Conservation (phyloP, 2,888 invertebrate genomes). For the Xestoiulus laeticollis region DNA sequence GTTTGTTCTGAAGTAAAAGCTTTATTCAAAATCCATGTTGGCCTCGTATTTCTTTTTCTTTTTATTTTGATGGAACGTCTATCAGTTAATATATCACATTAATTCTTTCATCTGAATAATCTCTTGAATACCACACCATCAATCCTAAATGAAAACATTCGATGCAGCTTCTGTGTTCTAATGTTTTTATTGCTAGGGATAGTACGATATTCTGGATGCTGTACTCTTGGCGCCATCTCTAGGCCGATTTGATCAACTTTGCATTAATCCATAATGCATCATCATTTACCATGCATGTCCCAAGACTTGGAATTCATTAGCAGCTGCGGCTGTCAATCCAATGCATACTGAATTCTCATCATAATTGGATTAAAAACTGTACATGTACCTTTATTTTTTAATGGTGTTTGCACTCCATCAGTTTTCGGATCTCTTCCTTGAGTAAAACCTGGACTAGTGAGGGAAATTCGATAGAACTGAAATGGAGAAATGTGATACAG, state of each 20-base stretch:
- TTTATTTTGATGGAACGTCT: neutral
- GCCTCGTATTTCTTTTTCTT: neutral
- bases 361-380: neutral
- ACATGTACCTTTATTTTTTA: too few relatives aligned
- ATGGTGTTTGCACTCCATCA: too few relatives aligned
- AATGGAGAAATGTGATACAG: too few relatives aligned
- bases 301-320: neutral
- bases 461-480: too few relatives aligned
- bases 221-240: neutral
- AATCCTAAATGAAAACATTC: neutral
- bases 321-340: neutral
- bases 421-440: too few relatives aligned
- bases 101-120: neutral
- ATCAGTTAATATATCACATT: neutral
- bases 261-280: neutral
- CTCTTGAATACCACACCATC: neutral
- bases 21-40: neutral
- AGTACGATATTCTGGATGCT: neutral
- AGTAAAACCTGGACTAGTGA: too few relatives aligned
- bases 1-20: neutral
- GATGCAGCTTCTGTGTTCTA: neutral
- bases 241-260: neutral
- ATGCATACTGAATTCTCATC: too few relatives aligned
- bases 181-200: neutral
- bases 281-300: neutral